Conservation (phyloP, 2,113 vertebrate genomes). For the Cygnus buccinator region DNA sequence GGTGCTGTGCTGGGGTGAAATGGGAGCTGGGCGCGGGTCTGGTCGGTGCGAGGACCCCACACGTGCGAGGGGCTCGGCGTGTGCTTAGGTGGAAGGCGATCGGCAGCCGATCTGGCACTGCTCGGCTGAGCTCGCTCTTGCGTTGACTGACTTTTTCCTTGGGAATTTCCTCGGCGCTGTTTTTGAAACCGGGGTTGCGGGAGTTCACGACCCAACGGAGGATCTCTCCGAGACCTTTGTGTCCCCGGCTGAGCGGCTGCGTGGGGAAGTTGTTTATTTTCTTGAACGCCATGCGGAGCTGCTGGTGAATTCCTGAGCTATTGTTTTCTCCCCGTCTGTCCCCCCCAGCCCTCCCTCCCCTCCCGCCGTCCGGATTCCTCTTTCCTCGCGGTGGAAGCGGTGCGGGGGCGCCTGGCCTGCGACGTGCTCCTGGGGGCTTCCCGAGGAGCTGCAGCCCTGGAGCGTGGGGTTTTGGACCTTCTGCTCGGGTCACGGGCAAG, state of each 20-base stretch:
- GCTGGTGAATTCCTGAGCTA: not conserved
- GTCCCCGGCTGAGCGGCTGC: not conserved
- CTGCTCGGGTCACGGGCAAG: not conserved
- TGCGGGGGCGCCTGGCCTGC: fast-evolving
- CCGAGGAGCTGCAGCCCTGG: not conserved
- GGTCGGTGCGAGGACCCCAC: fast-evolving
- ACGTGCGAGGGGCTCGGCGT: not conserved
- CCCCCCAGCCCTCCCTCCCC: too few species aligned
- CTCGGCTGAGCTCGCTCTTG: not conserved
- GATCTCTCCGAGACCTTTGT: conserved; percentile 18
- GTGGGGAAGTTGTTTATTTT: not conserved
- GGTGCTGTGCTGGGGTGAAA: not conserved
- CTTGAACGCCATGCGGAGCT: not conserved
- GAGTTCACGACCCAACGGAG: not conserved
- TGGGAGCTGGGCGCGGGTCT: not conserved
- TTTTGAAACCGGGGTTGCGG: not conserved
- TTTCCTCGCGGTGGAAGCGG: not conserved
- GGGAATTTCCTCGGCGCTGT: conserved; percentile 25
- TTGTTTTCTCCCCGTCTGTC: not conserved
- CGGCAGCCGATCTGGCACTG: not conserved
- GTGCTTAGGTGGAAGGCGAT: not conserved
- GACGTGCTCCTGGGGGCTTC: not conserved
- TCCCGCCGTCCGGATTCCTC: fast-evolving
- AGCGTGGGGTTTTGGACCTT: not conserved
- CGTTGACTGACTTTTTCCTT: not conserved